Base-by-base conservation (phyloP, 2,797 vertebrate species). In the Australoheros facetus region DNA sequence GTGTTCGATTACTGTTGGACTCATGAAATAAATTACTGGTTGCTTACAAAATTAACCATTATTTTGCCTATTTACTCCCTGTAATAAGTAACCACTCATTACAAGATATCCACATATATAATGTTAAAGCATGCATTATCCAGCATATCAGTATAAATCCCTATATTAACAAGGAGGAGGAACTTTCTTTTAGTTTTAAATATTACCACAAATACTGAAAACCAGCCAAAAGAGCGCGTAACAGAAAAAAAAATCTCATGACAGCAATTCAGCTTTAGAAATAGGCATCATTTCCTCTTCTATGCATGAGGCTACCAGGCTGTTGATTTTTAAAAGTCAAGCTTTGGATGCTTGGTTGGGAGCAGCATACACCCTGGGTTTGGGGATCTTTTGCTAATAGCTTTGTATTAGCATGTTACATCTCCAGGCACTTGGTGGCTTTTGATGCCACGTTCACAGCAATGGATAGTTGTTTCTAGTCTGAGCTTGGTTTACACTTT, bases 391-490 rank as follows among this genome's bases (percentile, higher is more conserved):
- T 32, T 51, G 64, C 19, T 69, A 59, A 34, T 2, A 69, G 42
- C 19, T 26, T 69, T 69, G 42, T 69, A 16, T 48, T 69, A 69
- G 64, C 64, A 51, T 51, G 64, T 69, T 69, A 17, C 39, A n/a
- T 69, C 42, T 51, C 9, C 64, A 51, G 45, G 45, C 4, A 26
- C 6, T 51, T 51, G 16, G 7, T 2, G 16, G 26, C 3, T 30
- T 69, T 69, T 30, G 16, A 66, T 66, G 23, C 19, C 42, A 9
- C 17, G 2, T 48, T 69, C 10, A 30, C 42, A 69, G 62, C 28
- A 30, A 51, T 30, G 5, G 0, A 66, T 69, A 30, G 42, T 48
- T 69, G 42, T 28, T 51, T 69, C 26, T n/a, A 42, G 48, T 26
- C 17, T 30, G 1, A 8, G 42, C 0, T 0, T 6, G 45, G 28